Evolutionary conservation across 1,140 invertebrate species (phyloP), one percentile per base, ranked within the genome.

Genomic region (Eulimnadia texana): DNA sequence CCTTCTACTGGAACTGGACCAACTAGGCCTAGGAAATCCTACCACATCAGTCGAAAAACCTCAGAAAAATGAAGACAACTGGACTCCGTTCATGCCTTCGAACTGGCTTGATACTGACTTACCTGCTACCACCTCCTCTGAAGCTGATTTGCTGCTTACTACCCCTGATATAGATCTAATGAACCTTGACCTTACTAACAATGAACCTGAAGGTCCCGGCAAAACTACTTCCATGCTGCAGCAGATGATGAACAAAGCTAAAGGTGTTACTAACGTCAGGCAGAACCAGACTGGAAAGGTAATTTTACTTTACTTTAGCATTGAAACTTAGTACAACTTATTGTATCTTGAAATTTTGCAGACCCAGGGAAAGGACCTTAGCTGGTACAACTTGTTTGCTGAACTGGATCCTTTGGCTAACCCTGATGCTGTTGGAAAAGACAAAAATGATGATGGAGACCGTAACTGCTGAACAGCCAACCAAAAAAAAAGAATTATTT

Each of bases 361-460:
- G 68, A 67, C 60, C 23, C 67, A 69, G 59, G 72, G 73, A 61
- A 65, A 71, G 27, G 75, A 78, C 63, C 77, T 77, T 72, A 74
- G 77, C 0, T 97, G 93, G 93, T 82, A 93, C 66, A 89, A 90
- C 72, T 75, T 95, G 25, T 96, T 96, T 77, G 88, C 91, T 42
- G 92, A 96, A 72, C 71, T 97, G 33, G 92, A 97, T 78, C 92
- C 92, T 6, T 75, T 95, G 3, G 82, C 88, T 16, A 93, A 94
- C 76, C 82, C 82, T 20, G 81, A 79, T 69, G 73, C 76, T 25
- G 70, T 82, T 66, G 79, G 79, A 16, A 71, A 73, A 63, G 73
- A 73, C 60, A 67, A 67, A 28, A 72, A 73, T 20, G 71, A 76
- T 49, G 69, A 66, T 50, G 68, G 69, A 28, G 68, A 69, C 51